These are phyloP conservation scores for Trissolcus japonicus DNA, from an alignment of 2,888 invertebrate species.

Conservation along the genomic window DNA sequence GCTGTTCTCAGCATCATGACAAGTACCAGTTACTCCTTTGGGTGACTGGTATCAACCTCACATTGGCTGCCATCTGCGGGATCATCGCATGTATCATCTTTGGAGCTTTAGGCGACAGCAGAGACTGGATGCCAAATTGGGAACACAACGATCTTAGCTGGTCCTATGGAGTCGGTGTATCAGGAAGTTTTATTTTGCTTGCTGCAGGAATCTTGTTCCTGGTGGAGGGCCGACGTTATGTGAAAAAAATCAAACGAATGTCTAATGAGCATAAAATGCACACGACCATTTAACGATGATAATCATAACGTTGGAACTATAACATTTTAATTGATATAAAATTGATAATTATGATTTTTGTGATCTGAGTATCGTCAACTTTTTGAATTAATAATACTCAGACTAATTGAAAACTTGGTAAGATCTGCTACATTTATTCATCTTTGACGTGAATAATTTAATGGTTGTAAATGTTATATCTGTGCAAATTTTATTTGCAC, in stretches of 20 bases:
- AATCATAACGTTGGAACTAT: too few species aligned
- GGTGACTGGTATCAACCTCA: conserved; percentile 84
- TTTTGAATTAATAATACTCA: too few species aligned
- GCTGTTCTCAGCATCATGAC: conserved; percentile 86
- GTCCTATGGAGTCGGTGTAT: conserved; percentile 91
- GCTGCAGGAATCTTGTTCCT: conserved; percentile 88
- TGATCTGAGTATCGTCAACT: too few species aligned
- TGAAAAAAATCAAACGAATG: conserved; percentile 84
- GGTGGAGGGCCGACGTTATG: conserved; percentile 88
- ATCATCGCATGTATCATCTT: conserved; percentile 91
- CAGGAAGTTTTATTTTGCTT: conserved; percentile 86
- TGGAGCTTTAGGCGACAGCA: conserved; percentile 91
- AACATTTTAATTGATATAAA: too few species aligned
- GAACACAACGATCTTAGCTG: conserved; percentile 96
- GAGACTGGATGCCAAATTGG: conserved; percentile 98
- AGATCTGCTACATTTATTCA: too few species aligned
- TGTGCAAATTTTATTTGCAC: too few species aligned
- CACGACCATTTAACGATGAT: conserved; percentile 82
- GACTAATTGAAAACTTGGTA: too few species aligned
- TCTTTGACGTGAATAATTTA: too few species aligned
- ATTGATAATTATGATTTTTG: too few species aligned
- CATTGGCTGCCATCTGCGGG: conserved; percentile 86
- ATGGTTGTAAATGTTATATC: too few species aligned
- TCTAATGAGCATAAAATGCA: conserved; percentile 83
- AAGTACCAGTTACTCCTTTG: conserved; percentile 85